Percentiles rank a stretch among this genome's conserved stretches.
Evolutionary conservation across 1,140 invertebrate species (phyloP).

Genomic region (Aphis gossypii): DNA sequence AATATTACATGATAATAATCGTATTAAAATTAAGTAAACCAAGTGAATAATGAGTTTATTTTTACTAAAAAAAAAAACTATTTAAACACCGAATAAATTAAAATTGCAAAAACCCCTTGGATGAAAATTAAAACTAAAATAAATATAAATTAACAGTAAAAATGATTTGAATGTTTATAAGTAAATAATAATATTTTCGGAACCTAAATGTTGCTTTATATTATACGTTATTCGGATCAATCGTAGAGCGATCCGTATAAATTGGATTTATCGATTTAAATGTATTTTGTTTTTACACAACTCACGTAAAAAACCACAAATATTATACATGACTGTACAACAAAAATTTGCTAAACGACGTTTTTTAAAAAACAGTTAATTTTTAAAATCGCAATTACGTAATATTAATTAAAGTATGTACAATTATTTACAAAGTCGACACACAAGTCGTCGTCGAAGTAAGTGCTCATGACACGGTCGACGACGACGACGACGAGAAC

Average conservation of each 20-base stretch:
- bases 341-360: slow-evolving; percentile 34
- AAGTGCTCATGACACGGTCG: not conserved
- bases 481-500: not conserved
- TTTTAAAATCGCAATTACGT: not conserved
- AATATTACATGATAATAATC: not conserved
- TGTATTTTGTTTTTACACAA: slow-evolving; percentile 27
- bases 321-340: slow-evolving; percentile 45
- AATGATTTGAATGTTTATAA: not conserved
- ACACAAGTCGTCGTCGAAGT: not conserved
- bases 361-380: not conserved
- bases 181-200: slow-evolving; percentile 34
- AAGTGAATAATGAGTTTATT: not conserved
- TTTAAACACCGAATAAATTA: slow-evolving; percentile 3
- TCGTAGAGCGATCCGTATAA: not conserved
- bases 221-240: slow-evolving; percentile 18
- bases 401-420: not conserved
- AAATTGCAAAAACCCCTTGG: slow-evolving; percentile 55
- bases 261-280: not conserved
- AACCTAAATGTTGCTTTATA: slow-evolving; percentile 25
- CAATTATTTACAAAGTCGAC: slow-evolving; percentile 29
- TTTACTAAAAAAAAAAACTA: not conserved
- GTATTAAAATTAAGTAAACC: not conserved
- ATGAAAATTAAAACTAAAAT: slow-evolving; percentile 24
- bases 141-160: slow-evolving; percentile 19
- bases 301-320: slow-evolving; percentile 38